A percentile compares a stretch with the other conserved stretches of the same genome.
phyloP scores from a whole-genome alignment of 2,113 vertebrate genomes.

The Alces alces region DNA sequence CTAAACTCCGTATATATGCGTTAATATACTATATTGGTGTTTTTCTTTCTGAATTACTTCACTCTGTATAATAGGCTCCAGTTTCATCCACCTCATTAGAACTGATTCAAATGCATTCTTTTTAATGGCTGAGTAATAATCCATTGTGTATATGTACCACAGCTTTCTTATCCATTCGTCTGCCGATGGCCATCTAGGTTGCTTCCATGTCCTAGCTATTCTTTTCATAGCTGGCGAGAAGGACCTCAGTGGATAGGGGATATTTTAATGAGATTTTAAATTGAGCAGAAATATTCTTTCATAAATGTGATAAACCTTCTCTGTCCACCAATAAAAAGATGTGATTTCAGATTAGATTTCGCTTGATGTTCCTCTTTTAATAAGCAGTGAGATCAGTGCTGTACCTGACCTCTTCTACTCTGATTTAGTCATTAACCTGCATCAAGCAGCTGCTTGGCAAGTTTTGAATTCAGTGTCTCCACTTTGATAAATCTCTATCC shows the following conservation, averaged over 20 bases:
- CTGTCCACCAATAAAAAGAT: not conserved
- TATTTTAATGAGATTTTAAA: not conserved
- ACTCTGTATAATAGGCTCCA: not conserved
- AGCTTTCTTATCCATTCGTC: not conserved
- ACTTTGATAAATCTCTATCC: not conserved
- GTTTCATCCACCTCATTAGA: not conserved
- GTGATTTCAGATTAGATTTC: not conserved
- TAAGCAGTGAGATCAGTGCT: not conserved
- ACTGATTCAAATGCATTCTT: not conserved
- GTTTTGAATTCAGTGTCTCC: not conserved
- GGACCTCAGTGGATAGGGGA: not conserved
- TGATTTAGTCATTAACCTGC: not conserved
- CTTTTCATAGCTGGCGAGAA: slow-evolving; percentile 3
- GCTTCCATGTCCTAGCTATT: not conserved
- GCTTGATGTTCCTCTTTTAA: not conserved
- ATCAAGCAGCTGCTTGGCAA: not conserved
- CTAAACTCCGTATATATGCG: not conserved
- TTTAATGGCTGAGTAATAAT: not conserved
- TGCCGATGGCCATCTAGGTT: not conserved
- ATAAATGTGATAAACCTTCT: not conserved
- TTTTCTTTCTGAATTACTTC: not conserved
- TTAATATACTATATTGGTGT: not conserved
- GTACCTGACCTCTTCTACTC: not conserved
- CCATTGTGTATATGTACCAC: not conserved
- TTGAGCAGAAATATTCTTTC: not conserved